Evolutionary conservation across 2,113 vertebrate genomes (phyloP), one percentile per base, ranked within the genome.

Genomic region (Thomomys bottae): DNA sequence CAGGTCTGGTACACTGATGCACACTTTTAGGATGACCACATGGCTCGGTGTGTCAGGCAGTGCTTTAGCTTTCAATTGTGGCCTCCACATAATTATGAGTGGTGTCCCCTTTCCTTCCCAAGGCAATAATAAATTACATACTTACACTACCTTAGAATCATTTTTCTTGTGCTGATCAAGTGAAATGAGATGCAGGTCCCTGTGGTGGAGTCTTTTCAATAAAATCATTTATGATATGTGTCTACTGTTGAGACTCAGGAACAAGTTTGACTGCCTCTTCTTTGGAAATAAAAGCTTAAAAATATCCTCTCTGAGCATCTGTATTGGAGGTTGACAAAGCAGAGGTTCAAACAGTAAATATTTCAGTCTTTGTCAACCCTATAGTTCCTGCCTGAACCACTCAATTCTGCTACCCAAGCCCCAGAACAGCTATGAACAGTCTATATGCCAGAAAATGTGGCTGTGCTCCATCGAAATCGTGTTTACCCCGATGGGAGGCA

Each of bases 231-330:
- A 80, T 54, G 32, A 81, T 59, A n/a, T 24, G 49, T 57, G 23
- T 68, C n/a, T 75, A 23, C 89, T 67, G 71, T 82, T 82, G 42
- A 78, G 40, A 75, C 11, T 11, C 38, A 75, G 21, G 21, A 66
- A 54, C 32, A 89, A 92, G 59, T 34, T 9, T 3, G 28, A 40
- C 3, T 42, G 10, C 54, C 8, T n/a, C 32, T 93, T 68, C 30
- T 80, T 87, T 34, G 63, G 54, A 85, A 91, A 87, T 32, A 89
- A 89, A 75, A 30, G 5, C 21, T 89, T 90, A 78, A 73, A 89
- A 89, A 83, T 67, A 91, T 57, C 72, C 64, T n/a, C 18, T 84
- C 64, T 90, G 76, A 90, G 85, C 2, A 20, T 26, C 67, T 67
- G 7, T 28, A 32, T 86, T 26, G 49, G 26, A 36, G 8, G 7